Conservation (phyloP, 2,888 invertebrate species). For the Blastobasis adustella region DNA sequence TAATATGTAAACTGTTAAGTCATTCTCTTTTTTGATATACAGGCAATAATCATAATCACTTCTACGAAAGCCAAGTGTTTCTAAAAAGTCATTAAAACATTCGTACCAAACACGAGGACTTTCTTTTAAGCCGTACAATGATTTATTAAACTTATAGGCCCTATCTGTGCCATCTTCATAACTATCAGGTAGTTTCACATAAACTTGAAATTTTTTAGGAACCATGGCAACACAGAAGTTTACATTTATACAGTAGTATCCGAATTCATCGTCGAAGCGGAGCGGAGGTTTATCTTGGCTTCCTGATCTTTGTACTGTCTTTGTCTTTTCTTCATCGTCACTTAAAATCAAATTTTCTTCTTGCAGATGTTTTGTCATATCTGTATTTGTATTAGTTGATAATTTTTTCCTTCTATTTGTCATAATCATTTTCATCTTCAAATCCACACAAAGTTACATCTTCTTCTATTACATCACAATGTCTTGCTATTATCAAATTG, state of each 20-base stretch:
- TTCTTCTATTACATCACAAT: slow-evolving; percentile 23
- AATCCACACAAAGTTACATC: slow-evolving; percentile 14
- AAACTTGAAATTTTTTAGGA: slow-evolving; percentile 24
- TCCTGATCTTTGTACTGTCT: no score
- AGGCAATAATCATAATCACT: no score
- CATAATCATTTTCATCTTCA: slow-evolving; percentile 12
- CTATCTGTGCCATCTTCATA: slow-evolving; percentile 22
- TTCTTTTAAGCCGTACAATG: slow-evolving; percentile 22
- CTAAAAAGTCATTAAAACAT: slow-evolving; percentile 13
- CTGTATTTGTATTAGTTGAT: slow-evolving; percentile 8
- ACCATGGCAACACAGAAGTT: slow-evolving; percentile 21
- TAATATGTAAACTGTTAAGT: no score
- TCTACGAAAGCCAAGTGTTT: no score
- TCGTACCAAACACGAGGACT: slow-evolving; percentile 22
- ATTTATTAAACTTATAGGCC: slow-evolving; percentile 26
- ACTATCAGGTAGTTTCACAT: slow-evolving; percentile 25
- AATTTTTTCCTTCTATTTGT: background rate
- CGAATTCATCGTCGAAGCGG: slow-evolving; percentile 15
- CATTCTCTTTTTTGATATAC: no score
- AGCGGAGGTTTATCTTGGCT: slow-evolving; percentile 7
- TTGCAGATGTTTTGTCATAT: slow-evolving; percentile 8
- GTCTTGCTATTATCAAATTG: slow-evolving; percentile 19
- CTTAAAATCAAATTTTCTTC: background rate
- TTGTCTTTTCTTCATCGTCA: background rate
- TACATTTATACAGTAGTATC: slow-evolving; percentile 18